Percentiles rank a stretch among this genome's conserved stretches.
phyloP scores from a whole-genome alignment of 2,113 vertebrate species.

The Tenrec ecaudatus region DNA sequence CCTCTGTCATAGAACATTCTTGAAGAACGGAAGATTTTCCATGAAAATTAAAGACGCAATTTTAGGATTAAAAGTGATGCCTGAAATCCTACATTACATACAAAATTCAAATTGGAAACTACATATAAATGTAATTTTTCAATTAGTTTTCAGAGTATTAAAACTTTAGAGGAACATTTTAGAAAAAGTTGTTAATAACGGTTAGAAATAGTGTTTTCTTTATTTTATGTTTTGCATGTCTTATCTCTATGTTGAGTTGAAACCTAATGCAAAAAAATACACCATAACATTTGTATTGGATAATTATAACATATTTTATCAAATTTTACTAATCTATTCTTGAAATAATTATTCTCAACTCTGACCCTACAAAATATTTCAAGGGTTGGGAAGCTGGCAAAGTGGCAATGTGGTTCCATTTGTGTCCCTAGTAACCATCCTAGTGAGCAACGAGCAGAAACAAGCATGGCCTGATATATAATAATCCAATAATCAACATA shows the following conservation, averaged over 20 bases:
- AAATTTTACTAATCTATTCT: neutral
- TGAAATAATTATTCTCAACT: neutral
- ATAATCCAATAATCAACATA: too few species aligned
- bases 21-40: neutral
- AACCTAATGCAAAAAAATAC: neutral
- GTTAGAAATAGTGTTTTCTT: neutral
- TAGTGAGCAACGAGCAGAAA: too few species aligned
- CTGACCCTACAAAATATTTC: neutral
- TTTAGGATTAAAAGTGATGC: neutral
- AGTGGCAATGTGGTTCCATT: too few species aligned
- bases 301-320: too few species aligned
- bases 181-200: neutral
- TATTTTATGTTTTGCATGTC: neutral
- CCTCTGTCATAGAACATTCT: neutral
- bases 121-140: constrained; percentile 1
- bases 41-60: neutral
- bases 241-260: neutral
- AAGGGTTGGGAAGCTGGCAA: neutral
- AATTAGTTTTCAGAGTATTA: neutral
- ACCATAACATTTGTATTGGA: too few species aligned
- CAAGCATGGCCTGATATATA: too few species aligned
- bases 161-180: neutral
- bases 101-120: neutral
- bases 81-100: constrained; percentile 9
- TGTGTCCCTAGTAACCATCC: too few species aligned